Evolutionary conservation across 2,888 invertebrate species (phyloP).

Genomic region (Neelides folsomi): DNA sequence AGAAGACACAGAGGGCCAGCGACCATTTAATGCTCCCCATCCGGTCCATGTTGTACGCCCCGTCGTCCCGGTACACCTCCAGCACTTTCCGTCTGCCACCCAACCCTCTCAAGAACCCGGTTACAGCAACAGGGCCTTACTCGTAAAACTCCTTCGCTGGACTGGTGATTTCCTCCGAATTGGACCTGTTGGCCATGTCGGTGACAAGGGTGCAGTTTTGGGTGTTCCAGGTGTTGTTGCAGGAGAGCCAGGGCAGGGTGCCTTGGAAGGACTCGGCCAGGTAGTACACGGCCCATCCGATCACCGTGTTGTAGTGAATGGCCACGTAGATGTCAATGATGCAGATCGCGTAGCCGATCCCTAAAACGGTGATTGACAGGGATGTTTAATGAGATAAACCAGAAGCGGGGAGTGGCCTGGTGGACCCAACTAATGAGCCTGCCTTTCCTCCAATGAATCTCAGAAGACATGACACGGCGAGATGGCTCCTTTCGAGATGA

Average conservation of each 20-base stretch:
- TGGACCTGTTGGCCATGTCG: constrained; percentile 44
- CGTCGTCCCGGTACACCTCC: constrained; percentile 66
- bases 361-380: constrained; percentile 41
- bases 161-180: constrained; percentile 44
- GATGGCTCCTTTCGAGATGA: background rate
- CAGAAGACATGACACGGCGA: background rate
- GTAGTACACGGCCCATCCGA: constrained; percentile 90
- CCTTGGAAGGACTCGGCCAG: constrained; percentile 66
- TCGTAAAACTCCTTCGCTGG: constrained; percentile 81
- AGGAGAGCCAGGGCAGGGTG: constrained; percentile 74
- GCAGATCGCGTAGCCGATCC: constrained; percentile 91
- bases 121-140: constrained; percentile 44
- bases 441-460: background rate
- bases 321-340: constrained; percentile 84
- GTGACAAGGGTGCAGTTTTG: constrained; percentile 50
- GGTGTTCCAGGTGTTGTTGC: constrained; percentile 78
- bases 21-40: constrained; percentile 82
- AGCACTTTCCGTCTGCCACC: constrained; percentile 64
- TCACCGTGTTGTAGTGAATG: constrained; percentile 95
- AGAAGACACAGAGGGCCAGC: constrained; percentile 74
- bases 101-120: constrained; percentile 5
- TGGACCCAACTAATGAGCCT: background rate
- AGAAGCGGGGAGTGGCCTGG: background rate
- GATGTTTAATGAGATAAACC: background rate
- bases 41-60: constrained; percentile 50